Percentiles rank a stretch among this genome's conserved stretches.
These are phyloP conservation scores for Eurytoma adleriae DNA, from an alignment of 2,888 invertebrate genomes.

Conservation along the genomic window DNA sequence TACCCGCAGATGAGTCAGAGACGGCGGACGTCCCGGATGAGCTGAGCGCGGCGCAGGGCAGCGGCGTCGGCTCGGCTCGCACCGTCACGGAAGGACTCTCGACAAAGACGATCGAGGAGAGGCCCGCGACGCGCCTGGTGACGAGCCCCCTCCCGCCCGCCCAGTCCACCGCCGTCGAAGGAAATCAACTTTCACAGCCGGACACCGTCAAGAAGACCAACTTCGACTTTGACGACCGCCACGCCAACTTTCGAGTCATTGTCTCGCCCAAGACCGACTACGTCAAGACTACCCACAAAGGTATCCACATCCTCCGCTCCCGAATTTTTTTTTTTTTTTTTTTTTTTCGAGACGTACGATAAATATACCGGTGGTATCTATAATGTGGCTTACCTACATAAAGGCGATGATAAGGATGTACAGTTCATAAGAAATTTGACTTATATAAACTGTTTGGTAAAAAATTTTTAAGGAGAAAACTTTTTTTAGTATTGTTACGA, in stretches of 20 bases:
- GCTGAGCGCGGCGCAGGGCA: constrained; percentile 19
- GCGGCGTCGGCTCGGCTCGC: constrained; percentile 1
- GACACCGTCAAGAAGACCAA: constrained; percentile 26
- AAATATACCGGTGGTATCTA: background rate
- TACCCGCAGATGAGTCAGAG: constrained; percentile 36
- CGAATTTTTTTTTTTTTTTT: background rate
- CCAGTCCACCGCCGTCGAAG: constrained; percentile 38
- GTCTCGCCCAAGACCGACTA: constrained; percentile 64
- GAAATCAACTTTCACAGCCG: constrained; percentile 55
- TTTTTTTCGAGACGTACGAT: too few relatives aligned
- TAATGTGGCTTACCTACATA: too few relatives aligned
- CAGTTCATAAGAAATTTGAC: too few relatives aligned
- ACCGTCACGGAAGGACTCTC: constrained; percentile 20
- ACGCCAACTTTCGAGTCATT: constrained; percentile 51
- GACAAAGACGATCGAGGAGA: constrained; percentile 38
- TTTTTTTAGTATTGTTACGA: too few relatives aligned
- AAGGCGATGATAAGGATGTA: too few relatives aligned
- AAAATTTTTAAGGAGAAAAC: too few relatives aligned
- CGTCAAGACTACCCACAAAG: constrained; percentile 66
- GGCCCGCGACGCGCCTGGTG: background rate
- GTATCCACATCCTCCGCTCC: constrained; percentile 54
- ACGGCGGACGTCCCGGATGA: constrained; percentile 48
- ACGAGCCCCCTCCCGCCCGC: constrained; percentile 31
- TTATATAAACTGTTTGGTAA: too few relatives aligned
- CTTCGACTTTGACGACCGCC: constrained; percentile 50